phyloP scores from a whole-genome alignment of 2,888 invertebrate genomes.

The Torymus tubicola region DNA sequence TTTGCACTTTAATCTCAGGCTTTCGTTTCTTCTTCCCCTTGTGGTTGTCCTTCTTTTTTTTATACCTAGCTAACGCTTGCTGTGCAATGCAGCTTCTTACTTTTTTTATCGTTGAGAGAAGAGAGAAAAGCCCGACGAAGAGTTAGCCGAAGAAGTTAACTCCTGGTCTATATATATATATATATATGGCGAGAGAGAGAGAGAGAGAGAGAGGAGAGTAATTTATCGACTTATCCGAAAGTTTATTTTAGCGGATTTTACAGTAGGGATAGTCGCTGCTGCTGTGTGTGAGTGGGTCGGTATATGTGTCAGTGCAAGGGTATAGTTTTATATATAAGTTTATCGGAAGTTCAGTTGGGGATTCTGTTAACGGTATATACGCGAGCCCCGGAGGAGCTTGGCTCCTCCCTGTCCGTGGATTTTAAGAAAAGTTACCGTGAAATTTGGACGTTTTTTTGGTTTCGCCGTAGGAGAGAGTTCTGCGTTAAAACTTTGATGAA shows the following conservation, averaged over 20 bases:
- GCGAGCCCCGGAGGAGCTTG: not conserved
- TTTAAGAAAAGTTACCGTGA: not conserved
- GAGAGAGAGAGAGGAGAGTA: slow-evolving; percentile 1
- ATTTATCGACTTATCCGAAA: slow-evolving; percentile 43
- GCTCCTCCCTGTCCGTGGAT: not conserved
- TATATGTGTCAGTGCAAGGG: not conserved
- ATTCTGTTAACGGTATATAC: slow-evolving; percentile 10
- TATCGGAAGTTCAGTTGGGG: not conserved
- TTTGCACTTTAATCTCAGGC: slow-evolving; percentile 20
- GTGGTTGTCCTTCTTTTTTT: not conserved
- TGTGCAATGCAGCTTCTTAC: too few relatives aligned
- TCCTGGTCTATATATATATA: not conserved
- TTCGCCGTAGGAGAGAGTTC: not conserved
- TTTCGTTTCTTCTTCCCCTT: not conserved
- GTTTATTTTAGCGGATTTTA: slow-evolving; percentile 39
- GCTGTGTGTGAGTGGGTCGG: too few relatives aligned
- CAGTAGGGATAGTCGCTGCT: not conserved
- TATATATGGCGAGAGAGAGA: too few relatives aligned
- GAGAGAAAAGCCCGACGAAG: too few relatives aligned
- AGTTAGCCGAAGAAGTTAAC: too few relatives aligned
- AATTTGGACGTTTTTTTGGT: slow-evolving; percentile 5
- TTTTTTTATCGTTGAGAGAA: too few relatives aligned
- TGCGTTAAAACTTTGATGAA: too few relatives aligned
- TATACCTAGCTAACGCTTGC: too few relatives aligned
- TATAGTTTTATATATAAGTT: slow-evolving; percentile 5